These are phyloP conservation scores for Sarcophaga carnaria DNA, from an alignment of 2,888 invertebrate species.

Conservation along the genomic window DNA sequence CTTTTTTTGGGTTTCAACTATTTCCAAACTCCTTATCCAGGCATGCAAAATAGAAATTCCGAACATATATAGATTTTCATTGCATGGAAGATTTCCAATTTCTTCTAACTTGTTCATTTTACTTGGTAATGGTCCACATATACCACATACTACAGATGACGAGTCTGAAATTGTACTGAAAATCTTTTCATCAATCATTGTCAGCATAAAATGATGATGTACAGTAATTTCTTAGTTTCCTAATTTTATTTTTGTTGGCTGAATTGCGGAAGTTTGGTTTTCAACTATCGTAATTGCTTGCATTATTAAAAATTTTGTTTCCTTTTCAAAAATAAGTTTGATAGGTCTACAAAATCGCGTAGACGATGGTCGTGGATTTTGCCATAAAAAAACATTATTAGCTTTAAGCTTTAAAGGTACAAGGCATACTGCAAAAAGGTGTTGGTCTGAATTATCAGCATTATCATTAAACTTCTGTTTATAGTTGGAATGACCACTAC, in stretches of 20 bases:
- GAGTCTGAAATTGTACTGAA: not conserved
- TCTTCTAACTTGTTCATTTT: constrained; percentile 6
- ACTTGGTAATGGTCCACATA: constrained; percentile 32
- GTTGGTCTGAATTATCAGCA: constrained; percentile 25
- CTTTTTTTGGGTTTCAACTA: not conserved
- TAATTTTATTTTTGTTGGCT: constrained; percentile 17
- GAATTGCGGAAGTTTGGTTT: constrained; percentile 3
- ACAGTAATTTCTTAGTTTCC: not conserved
- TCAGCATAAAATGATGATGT: not conserved
- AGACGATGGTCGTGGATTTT: constrained; percentile 38
- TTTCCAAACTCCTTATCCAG: too few relatives aligned
- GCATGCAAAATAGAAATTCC: too few relatives aligned
- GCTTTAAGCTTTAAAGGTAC: constrained; percentile 35
- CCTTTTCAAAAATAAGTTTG: too few relatives aligned
- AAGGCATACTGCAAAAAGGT: constrained; percentile 28
- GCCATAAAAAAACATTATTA: constrained; percentile 31
- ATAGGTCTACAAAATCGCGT: not conserved
- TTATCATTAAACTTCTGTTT: not conserved
- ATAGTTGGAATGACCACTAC: constrained; percentile 9
- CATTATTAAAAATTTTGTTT: constrained; percentile 1
- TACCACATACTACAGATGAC: constrained; percentile 36
- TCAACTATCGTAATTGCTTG: not conserved
- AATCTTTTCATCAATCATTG: constrained; percentile 14
- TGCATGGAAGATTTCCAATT: not conserved
- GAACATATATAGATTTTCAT: too few relatives aligned